These are phyloP conservation scores for Calephelis nemesis DNA, from an alignment of 1,140 invertebrate genomes.

Conservation along the genomic window DNA sequence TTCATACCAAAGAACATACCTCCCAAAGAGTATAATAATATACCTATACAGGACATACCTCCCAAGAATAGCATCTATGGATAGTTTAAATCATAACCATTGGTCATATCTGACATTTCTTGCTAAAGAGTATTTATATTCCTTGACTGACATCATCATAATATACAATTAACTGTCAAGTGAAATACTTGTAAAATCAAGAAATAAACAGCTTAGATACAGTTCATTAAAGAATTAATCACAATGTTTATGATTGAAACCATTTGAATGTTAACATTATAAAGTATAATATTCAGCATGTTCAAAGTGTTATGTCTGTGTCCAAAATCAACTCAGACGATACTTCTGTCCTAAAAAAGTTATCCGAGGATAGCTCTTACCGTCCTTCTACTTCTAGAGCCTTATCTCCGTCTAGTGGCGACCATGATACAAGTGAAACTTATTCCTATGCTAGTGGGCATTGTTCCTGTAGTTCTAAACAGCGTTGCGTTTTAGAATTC, in stretches of 20 bases:
- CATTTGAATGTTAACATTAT: background rate
- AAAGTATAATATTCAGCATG: background rate
- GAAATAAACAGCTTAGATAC: no score
- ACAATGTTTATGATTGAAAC: no score
- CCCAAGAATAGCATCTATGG: no score
- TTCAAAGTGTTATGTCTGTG: constrained; percentile 1
- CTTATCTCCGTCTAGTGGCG: constrained; percentile 41
- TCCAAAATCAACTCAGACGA: constrained; percentile 1
- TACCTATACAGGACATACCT: no score
- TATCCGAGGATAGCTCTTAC: constrained; percentile 36
- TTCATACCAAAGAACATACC: no score
- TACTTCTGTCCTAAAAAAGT: constrained; percentile 26
- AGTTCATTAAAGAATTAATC: no score
- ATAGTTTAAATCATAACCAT: no score
- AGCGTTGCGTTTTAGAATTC: constrained; percentile 23
- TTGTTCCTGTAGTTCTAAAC: constrained; percentile 41
- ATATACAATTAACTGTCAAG: background rate
- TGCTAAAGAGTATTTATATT: no score
- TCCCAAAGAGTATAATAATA: no score
- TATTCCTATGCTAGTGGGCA: constrained; percentile 36
- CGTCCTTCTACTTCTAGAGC: constrained; percentile 47
- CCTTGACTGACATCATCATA: background rate
- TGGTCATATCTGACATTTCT: no score
- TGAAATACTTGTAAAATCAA: background rate
- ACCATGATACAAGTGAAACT: constrained; percentile 39